Base-by-base conservation (phyloP, 2,113 vertebrate genomes). In the Henicopernis longicauda region DNA sequence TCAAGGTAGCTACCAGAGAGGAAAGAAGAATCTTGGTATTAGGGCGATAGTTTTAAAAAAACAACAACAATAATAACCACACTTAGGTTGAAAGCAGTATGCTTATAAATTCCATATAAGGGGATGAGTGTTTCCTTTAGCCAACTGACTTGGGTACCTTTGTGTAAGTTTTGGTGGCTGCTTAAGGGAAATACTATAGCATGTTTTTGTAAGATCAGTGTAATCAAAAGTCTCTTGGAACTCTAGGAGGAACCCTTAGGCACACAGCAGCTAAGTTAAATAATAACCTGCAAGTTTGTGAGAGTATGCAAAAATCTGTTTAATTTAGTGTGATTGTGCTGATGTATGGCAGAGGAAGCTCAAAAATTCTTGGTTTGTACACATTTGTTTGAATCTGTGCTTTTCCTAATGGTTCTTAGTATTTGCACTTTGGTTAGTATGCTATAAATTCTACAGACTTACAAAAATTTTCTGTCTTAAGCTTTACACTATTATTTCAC, bases 401-500 rank as follows among this genome's bases (percentile, higher is more conserved):
- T 93, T 86, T 86, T 81, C 8, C 17, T 47, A 26, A 16, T 29
- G 6, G 2, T 61, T 86, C 36, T n/a, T 70, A 61, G 36, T 82
- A 65, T 42, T 72, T 80, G 6, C 15, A 13, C 32, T 82, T 69
- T 67, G 3, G 3, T 22, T 66, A 22, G 11, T 63, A 52, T 69
- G 25, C 49, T 17, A 17, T 65, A 59, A 61, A 61, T 63, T 87
- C 44, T 58, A 20, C 44, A 69, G n/a, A 13, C 13, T 55, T 50
- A 3, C 0, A 18, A 20, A 27, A 3, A 11, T 19, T 16, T 74
- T 88, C 15, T 25, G 0, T 42, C 16, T 83, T 63, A 36, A 76
- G 22, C 27, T 54, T n/a, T 47, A 4, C 9, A 1, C 7, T 69
- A 0, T 47, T 29, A 16, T 42, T 93, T 34, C 52, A 45, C 3